Evolutionary conservation across 1,140 invertebrate genomes (phyloP).

Genomic region (Bacillus rossius): DNA sequence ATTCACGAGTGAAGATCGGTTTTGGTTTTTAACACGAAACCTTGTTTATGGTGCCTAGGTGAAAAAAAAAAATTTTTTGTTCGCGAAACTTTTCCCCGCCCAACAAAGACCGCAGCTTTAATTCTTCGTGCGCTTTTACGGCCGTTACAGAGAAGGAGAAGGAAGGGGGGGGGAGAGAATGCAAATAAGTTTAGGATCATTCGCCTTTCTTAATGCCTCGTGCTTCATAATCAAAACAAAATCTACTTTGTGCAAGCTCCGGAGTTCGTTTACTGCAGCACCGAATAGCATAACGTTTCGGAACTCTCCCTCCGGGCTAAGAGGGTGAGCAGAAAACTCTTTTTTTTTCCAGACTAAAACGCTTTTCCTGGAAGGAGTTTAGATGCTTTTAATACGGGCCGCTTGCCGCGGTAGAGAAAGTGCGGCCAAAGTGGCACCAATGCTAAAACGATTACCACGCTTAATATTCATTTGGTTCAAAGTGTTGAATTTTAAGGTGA

Average conservation of each 20-base stretch:
- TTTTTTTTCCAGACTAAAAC: not conserved
- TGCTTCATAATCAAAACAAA: too few relatives aligned
- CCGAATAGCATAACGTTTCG: slow-evolving; percentile 20
- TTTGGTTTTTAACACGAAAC: too few relatives aligned
- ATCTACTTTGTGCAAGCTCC: too few relatives aligned
- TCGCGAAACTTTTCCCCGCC: not conserved
- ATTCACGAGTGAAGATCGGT: too few relatives aligned
- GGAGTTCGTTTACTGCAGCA: slow-evolving; percentile 2
- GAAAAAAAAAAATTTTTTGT: slow-evolving; percentile 10
- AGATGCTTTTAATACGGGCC: not conserved
- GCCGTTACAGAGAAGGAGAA: not conserved
- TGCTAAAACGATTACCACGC: slow-evolving; percentile 40
- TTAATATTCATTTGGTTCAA: slow-evolving; percentile 41
- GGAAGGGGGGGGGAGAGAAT: not conserved
- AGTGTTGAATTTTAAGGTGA: slow-evolving; percentile 34
- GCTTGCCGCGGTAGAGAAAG: not conserved
- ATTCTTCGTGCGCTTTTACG: slow-evolving; percentile 11
- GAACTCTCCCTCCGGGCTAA: slow-evolving; percentile 1
- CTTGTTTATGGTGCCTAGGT: slow-evolving; percentile 26
- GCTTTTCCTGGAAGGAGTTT: too few relatives aligned
- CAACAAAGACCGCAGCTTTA: slow-evolving; percentile 9
- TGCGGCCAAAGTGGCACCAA: slow-evolving; percentile 26
- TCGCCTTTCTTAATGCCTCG: too few relatives aligned
- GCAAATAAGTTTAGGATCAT: not conserved
- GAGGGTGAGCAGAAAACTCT: too few relatives aligned